Base-by-base conservation (phyloP, 1,140 invertebrate genomes). In the Ips nitidus region DNA sequence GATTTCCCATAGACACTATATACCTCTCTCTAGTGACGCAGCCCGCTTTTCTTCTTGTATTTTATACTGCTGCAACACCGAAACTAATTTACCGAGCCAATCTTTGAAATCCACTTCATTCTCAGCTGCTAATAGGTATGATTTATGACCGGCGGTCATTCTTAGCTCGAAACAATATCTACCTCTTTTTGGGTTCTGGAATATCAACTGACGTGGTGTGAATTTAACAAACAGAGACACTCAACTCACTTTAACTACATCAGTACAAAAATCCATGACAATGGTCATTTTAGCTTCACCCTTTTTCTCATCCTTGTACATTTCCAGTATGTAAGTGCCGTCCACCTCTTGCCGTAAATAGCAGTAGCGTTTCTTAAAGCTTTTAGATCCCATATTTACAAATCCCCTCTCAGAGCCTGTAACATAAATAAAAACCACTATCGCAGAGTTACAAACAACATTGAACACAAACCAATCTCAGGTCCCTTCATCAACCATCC, bases 301-400 rank as follows among this genome's bases (percentile, higher is more conserved):
- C 81, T 94, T 94, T 77, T 91, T 93, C 63, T 97, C 94, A 83
- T 97, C 94, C 83, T 97, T 97, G 78, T 93, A 93, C 75, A 97
- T 86, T 82, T 96, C 93, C 37, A 97, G 84, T 75, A 94, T 91
- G 75, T 95, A 95, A 0, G 93, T 94, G 6, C 92, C 93, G 81
- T 96, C 94, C 41, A 94, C 88, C 82, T 95, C 93, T 81, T 93
- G 91, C 62, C 94, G 84, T 75, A 97, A 84, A 82, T 91, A 91
- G 82, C 94, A 95, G 82, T 91, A 96, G 61, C 94, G 86, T 79
- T 91, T 86, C 82, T 97, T 97, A 78, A 96, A 97, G 53, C 94
- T 94, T 79, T 94, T 94, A 7, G 91, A 91, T 38, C 90, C 91
- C 75, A 94, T 90, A 80, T 93, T 91, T 63, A 89, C 89, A 82